Percentiles rank a stretch among this genome's conserved stretches.
These are phyloP conservation scores for Scophthalmus maximus DNA, from an alignment of 2,113 vertebrate genomes.

Conservation along the genomic window DNA sequence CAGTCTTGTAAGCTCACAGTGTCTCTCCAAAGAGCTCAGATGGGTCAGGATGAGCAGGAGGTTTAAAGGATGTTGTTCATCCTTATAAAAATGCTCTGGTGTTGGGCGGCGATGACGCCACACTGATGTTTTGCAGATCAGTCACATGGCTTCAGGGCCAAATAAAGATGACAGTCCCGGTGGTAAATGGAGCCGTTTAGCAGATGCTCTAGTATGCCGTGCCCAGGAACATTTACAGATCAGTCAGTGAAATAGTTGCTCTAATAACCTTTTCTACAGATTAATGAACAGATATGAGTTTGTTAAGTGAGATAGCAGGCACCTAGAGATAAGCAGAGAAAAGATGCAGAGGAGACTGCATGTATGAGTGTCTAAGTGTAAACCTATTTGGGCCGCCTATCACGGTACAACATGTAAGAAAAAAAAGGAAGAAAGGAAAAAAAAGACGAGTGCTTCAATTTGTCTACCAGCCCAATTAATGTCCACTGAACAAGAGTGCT, in stretches of 20 bases:
- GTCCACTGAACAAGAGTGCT: slow-evolving; percentile 61
- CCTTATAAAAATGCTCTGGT: slow-evolving; percentile 58
- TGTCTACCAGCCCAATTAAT: slow-evolving; percentile 56
- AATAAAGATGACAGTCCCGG: slow-evolving; percentile 12
- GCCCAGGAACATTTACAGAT: slow-evolving; percentile 38
- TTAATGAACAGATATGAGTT: slow-evolving; percentile 32
- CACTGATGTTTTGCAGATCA: slow-evolving; percentile 62
- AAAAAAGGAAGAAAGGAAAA: slow-evolving; percentile 4
- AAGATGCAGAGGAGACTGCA: slow-evolving; percentile 23
- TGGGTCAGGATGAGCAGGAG: slow-evolving; percentile 30
- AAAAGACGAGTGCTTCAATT: slow-evolving; percentile 65
- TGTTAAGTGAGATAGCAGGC: slow-evolving; percentile 35
- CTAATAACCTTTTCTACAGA: slow-evolving; percentile 49
- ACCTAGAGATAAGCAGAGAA: slow-evolving; percentile 48
- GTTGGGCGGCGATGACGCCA: slow-evolving; percentile 47
- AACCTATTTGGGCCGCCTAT: slow-evolving; percentile 59
- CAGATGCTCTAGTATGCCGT: slow-evolving; percentile 52
- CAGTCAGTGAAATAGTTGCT: slow-evolving; percentile 43
- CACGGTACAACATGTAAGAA: slow-evolving; percentile 44
- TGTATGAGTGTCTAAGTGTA: slow-evolving; percentile 46
- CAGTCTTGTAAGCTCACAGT: slow-evolving; percentile 74
- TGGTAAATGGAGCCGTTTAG: slow-evolving; percentile 57
- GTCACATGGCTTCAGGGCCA: slow-evolving; percentile 70
- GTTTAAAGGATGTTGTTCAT: slow-evolving; percentile 44
- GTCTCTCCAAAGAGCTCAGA: slow-evolving; percentile 58